Evolutionary conservation across 2,797 vertebrate species (phyloP).

Genomic region (Taeniopygia guttata): DNA sequence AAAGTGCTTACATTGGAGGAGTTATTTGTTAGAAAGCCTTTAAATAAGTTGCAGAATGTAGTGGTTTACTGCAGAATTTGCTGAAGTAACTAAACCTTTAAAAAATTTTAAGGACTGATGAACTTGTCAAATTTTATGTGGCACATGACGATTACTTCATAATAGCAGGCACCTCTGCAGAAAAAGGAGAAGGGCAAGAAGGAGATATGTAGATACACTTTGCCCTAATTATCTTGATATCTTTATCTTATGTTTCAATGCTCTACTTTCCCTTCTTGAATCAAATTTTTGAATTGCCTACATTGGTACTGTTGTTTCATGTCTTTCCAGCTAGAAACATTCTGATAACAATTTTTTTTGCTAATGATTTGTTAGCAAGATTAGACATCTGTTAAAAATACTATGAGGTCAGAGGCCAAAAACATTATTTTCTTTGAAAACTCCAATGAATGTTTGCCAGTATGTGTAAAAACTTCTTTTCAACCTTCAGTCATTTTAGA

Average conservation of each 20-base stretch:
- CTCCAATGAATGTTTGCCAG: background rate
- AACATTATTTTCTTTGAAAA: constrained; percentile 43
- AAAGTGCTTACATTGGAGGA: background rate
- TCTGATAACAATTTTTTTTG: constrained; percentile 27
- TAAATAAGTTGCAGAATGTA: background rate
- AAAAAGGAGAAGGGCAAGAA: background rate
- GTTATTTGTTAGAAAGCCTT: background rate
- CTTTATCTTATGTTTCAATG: background rate
- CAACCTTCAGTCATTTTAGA: constrained; percentile 52
- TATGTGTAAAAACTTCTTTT: constrained; percentile 42
- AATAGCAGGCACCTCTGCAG: background rate
- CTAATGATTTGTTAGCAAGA: constrained; percentile 50
- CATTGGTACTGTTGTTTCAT: background rate
- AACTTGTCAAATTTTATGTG: background rate
- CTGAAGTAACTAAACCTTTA: background rate
- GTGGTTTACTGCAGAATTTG: background rate
- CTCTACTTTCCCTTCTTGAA: background rate
- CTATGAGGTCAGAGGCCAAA: constrained; percentile 5
- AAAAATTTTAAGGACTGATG: background rate
- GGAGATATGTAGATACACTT: background rate
- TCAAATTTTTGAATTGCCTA: background rate
- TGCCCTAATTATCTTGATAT: background rate
- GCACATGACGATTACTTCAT: background rate
- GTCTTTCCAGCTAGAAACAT: constrained; percentile 16
- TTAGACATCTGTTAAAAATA: constrained; percentile 55